Evolutionary conservation across 1,140 invertebrate genomes (phyloP).

Genomic region (Maconellicoccus hirsutus): DNA sequence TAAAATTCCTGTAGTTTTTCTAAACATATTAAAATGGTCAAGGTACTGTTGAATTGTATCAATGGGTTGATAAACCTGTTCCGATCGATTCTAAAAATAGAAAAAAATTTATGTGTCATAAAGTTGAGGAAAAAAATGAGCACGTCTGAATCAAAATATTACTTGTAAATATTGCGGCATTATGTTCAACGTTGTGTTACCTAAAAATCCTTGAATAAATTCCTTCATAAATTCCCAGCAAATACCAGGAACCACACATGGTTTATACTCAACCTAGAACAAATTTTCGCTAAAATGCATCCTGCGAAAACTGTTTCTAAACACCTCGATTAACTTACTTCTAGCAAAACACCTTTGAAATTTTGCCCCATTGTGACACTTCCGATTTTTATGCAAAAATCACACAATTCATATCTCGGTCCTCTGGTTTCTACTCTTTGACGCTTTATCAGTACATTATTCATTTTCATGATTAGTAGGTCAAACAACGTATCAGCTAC

Average conservation of each 20-base stretch:
- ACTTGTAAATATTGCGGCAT: slow-evolving; percentile 48
- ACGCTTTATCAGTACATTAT: slow-evolving; percentile 77
- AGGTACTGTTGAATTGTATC: slow-evolving; percentile 92
- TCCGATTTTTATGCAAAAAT: slow-evolving; percentile 90
- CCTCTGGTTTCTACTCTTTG: slow-evolving; percentile 80
- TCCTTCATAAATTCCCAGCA: slow-evolving; percentile 89
- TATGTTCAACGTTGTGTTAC: slow-evolving; percentile 53
- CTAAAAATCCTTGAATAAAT: slow-evolving; percentile 83
- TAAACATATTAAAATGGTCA: slow-evolving; percentile 82
- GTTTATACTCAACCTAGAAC: slow-evolving; percentile 74
- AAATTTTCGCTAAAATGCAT: background rate
- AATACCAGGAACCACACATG: slow-evolving; percentile 70
- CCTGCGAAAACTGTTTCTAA: background rate
- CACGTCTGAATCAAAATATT: slow-evolving; percentile 3
- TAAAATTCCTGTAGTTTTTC: slow-evolving; percentile 45
- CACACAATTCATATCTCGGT: slow-evolving; percentile 78
- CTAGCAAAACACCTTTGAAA: slow-evolving; percentile 87
- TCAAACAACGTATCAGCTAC: slow-evolving; percentile 85
- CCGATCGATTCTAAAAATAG: slow-evolving; percentile 45
- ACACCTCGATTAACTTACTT: too few relatives aligned
- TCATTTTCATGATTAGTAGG: slow-evolving; percentile 78
- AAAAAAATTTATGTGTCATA: background rate
- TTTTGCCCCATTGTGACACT: slow-evolving; percentile 83
- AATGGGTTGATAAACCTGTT: slow-evolving; percentile 75
- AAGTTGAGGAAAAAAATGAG: background rate